Base-by-base conservation (phyloP, 2,113 vertebrate genomes). In the Lasiurus cinereus region DNA sequence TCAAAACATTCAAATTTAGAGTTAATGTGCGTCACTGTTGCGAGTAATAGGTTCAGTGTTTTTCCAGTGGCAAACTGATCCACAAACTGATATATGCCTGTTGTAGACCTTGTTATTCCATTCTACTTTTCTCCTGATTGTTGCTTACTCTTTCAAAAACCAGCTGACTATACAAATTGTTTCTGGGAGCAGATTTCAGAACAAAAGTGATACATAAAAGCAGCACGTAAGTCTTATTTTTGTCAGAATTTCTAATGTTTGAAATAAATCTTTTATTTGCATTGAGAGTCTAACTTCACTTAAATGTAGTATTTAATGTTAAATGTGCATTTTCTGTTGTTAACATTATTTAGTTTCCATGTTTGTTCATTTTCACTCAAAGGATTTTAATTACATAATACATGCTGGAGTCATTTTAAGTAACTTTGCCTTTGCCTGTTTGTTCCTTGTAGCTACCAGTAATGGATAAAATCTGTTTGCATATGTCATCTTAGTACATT, bases 21-120 rank as follows among this genome's bases (percentile, higher is more conserved):
- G 92, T 95, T 96, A 90, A 95, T 90, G 88, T 97, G 97, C 97
- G 96, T 97, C 97, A 97, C 88, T 82, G 96, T 94, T 96, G 90
- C 3, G 82, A 96, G 80, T 92, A 94, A 92, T 95, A 95, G 92
- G 93, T 96, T 97, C 97, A 97, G 98, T 89, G 11, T 97, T 96
- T 97, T 98, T 97, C 97, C 97, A 97, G 94, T 97, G 95, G 97
- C 93, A 97, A 97, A 90, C 89, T 92, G 48, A 96, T 97, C 96
- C 95, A 91, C 87, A 96, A 96, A 31, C 89, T 90, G 94, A 19
- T 0, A 2, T 72, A 22, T 19, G 90, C 36, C 36, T 72, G 48
- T 77, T 83, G 29, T 31, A 78, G 72, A 78, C 88, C 87, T 93
- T 22, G 2, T 91, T 96, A n/a, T 64, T 83, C 66, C 59, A 70